phyloP scores from a whole-genome alignment of 2,888 invertebrate genomes.

The Drosophila longiperda region DNA sequence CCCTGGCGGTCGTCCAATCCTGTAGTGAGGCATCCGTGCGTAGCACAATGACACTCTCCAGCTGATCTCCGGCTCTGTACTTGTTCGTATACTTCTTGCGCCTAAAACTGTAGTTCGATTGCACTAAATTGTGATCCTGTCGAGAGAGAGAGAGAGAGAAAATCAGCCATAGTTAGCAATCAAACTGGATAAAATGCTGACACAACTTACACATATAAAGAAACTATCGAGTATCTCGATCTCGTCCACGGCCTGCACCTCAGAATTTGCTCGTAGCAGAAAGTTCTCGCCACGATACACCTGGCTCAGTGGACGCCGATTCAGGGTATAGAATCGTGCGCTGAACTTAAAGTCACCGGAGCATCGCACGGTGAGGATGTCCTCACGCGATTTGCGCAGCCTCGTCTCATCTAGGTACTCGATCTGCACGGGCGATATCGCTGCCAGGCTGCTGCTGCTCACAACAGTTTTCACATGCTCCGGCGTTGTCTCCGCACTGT shows the following conservation, averaged over 20 bases:
- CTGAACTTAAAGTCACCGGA: constrained; percentile 82
- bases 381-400: constrained; percentile 83
- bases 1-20: constrained; percentile 82
- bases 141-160: neutral
- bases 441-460: constrained; percentile 41
- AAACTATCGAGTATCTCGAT: constrained; percentile 84
- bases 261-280: constrained; percentile 82
- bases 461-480: constrained; percentile 64
- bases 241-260: constrained; percentile 80
- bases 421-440: constrained; percentile 82
- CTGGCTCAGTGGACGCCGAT: constrained; percentile 80
- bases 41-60: constrained; percentile 84
- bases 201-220: constrained; percentile 84
- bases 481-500: constrained; percentile 80
- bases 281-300: constrained; percentile 84
- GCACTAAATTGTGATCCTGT: constrained; percentile 85
- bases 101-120: constrained; percentile 84
- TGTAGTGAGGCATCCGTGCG: constrained; percentile 81
- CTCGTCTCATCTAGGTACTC: constrained; percentile 83
- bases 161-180: neutral
- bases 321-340: constrained; percentile 84
- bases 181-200: too few relatives aligned
- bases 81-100: constrained; percentile 82
- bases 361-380: constrained; percentile 80
- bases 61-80: constrained; percentile 81